These are phyloP conservation scores for Coracias cyanogaster DNA, from an alignment of 2,797 vertebrate species.

Conservation along the genomic window DNA sequence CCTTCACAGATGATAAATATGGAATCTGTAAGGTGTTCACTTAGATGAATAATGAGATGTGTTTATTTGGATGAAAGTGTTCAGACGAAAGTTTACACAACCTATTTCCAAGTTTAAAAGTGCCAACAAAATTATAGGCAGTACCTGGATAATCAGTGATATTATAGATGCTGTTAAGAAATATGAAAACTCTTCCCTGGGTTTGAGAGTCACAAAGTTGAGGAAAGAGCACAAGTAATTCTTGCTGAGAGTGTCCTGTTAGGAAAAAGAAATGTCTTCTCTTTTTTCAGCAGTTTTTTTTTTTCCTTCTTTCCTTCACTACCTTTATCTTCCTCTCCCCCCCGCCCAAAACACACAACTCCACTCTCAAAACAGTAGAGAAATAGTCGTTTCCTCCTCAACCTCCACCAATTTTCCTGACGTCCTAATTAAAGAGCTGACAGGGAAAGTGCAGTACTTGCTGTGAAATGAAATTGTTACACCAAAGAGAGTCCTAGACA, in stretches of 20 bases:
- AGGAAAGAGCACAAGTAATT: background rate
- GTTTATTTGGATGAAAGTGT: background rate
- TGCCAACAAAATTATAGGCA: background rate
- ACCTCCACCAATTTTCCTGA: conserved; percentile 70
- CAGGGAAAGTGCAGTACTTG: conserved; percentile 68
- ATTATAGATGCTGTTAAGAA: background rate
- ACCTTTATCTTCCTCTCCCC: background rate
- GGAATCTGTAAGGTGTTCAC: background rate
- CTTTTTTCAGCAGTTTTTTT: background rate
- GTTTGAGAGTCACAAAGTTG: background rate
- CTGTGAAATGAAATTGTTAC: conserved; percentile 72
- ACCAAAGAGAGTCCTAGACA: conserved; percentile 69
- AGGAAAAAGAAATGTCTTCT: background rate
- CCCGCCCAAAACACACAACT: background rate
- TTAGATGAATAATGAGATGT: background rate
- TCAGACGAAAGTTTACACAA: background rate
- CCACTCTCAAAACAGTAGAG: conserved; percentile 26
- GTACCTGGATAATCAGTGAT: background rate
- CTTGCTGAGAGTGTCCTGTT: background rate
- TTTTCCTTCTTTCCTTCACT: background rate
- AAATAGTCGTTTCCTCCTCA: conserved; percentile 42
- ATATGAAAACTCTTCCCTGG: background rate
- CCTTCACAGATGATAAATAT: background rate
- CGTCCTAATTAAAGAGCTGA: conserved; percentile 70
- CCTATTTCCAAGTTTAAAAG: background rate